Base-by-base conservation (phyloP, 64 coral and sea anemone genomes). In the Montipora cactus region DNA sequence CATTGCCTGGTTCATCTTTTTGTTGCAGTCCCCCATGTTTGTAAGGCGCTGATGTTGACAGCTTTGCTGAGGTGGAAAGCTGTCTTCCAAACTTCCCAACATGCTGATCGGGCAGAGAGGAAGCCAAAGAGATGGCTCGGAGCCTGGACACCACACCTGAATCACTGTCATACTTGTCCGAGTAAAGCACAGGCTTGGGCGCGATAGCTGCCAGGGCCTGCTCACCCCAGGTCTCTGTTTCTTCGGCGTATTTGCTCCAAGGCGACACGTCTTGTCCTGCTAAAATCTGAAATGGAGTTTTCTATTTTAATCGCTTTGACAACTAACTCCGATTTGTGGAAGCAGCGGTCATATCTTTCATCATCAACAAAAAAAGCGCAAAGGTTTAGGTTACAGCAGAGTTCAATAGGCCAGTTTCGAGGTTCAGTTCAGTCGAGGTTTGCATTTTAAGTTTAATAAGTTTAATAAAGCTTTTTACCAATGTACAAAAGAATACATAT, bases 241-340 rank as follows among this genome's bases (percentile, higher is more conserved):
- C 98, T 48, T 99, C 98, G 45, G 98, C 95, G 44, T 94, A 92
- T 79, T 99, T 99, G 10, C 94, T 96, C 98, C 98, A 99, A 4
- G 98, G 98, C 13, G 95, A 91, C 59, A 99, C 93, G 77, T 99
- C 98, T 7, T 94, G 61, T 81, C 94, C 92, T 16, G 66, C 74
- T 3, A 92, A 70, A 68, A 90, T 80, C 47, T 81, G 70, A 37
- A 88, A 81, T 12, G 48, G 14, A 62, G 89, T 23, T 16, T 80
- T 4, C 19, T 45, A 68, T 69, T n/a, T 4, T 83, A 12, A n/a
- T 49, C 1, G 44, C 19, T 50, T 68, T n/a, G 3, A 46, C 74
- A 46, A 9, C 22, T 3, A 11, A 57, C 6, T 7, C 11, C 53
- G 53, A 57, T 8, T 57, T 37, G 2, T 37, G 37, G 37, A 37